These are phyloP conservation scores for Stenopsyche tienmushanensis DNA, from an alignment of 1,140 invertebrate genomes.

Conservation along the genomic window DNA sequence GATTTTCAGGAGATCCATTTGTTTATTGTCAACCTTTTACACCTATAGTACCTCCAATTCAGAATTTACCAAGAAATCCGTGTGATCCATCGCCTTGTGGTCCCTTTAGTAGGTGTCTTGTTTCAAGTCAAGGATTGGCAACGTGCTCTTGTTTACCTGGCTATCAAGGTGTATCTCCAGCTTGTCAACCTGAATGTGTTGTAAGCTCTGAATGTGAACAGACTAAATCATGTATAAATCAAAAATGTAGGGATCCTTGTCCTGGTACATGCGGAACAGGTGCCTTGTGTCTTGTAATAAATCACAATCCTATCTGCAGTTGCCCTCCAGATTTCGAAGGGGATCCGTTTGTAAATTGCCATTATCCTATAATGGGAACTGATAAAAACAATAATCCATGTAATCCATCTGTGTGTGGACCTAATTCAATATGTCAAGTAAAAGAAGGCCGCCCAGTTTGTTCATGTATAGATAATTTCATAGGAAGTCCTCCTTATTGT, in stretches of 20 bases:
- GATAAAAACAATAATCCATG: conserved; percentile 66
- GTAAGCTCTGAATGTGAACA: conserved; percentile 78
- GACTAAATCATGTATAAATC: conserved; percentile 74
- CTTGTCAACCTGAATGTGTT: conserved; percentile 78
- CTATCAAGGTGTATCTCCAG: conserved; percentile 74
- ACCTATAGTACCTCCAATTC: conserved; percentile 46
- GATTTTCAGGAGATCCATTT: conserved; percentile 77
- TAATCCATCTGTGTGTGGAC: conserved; percentile 77
- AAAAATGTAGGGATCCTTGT: conserved; percentile 76
- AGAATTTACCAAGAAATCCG: conserved; percentile 51
- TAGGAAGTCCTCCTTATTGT: conserved; percentile 72
- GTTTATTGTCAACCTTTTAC: conserved; percentile 64
- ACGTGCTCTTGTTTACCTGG: conserved; percentile 78
- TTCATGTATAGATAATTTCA: conserved; percentile 74
- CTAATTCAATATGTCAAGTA: conserved; percentile 81
- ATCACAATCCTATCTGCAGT: conserved; percentile 81
- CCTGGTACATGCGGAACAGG: conserved; percentile 74
- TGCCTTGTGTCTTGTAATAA: conserved; percentile 73
- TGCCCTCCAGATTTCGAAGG: conserved; percentile 73
- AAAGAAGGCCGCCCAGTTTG: conserved; percentile 75
- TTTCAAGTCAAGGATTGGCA: conserved; percentile 68
- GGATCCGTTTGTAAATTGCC: conserved; percentile 78
- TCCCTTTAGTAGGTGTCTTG: conserved; percentile 73
- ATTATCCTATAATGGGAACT: conserved; percentile 51
- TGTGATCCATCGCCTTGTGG: conserved; percentile 78